A percentile compares a stretch with the other conserved stretches of the same genome.
These are phyloP conservation scores for Bhutanitis thaidina DNA, from an alignment of 2,888 invertebrate genomes.

Conservation along the genomic window DNA sequence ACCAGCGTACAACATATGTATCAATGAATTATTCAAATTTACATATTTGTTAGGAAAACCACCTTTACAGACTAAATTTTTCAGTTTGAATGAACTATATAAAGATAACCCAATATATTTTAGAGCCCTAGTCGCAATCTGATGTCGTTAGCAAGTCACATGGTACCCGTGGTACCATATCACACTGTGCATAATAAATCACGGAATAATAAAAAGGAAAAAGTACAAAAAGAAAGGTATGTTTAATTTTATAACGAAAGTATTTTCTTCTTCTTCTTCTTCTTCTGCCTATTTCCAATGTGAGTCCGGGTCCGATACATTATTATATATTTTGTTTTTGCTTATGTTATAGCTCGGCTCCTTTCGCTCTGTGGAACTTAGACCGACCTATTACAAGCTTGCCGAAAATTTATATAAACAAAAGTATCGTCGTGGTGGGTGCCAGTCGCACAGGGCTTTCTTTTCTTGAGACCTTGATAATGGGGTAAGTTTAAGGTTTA, in stretches of 20 bases:
- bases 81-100: too few species aligned
- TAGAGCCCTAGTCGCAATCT: slow-evolving; percentile 55
- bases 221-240: slow-evolving; percentile 45
- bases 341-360: slow-evolving; percentile 35
- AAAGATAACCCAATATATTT: neutral
- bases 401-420: slow-evolving; percentile 75
- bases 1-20: too few species aligned
- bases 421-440: slow-evolving; percentile 83
- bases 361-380: slow-evolving; percentile 78
- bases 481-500: slow-evolving; percentile 52
- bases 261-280: too few species aligned
- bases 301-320: too few species aligned
- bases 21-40: too few species aligned
- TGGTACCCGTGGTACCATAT: slow-evolving; percentile 62
- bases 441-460: slow-evolving; percentile 82
- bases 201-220: slow-evolving; percentile 43
- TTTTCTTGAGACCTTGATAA: slow-evolving; percentile 81
- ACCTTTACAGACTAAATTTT: too few species aligned
- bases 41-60: too few species aligned
- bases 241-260: neutral
- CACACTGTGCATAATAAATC: slow-evolving; percentile 54
- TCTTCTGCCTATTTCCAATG: too few species aligned
- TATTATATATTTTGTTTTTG: too few species aligned
- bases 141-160: slow-evolving; percentile 62
- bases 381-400: slow-evolving; percentile 73